Base-by-base conservation (phyloP, 37 sponge, comb jelly and placozoan genomes). In the Diacarnus erythraeanus region DNA sequence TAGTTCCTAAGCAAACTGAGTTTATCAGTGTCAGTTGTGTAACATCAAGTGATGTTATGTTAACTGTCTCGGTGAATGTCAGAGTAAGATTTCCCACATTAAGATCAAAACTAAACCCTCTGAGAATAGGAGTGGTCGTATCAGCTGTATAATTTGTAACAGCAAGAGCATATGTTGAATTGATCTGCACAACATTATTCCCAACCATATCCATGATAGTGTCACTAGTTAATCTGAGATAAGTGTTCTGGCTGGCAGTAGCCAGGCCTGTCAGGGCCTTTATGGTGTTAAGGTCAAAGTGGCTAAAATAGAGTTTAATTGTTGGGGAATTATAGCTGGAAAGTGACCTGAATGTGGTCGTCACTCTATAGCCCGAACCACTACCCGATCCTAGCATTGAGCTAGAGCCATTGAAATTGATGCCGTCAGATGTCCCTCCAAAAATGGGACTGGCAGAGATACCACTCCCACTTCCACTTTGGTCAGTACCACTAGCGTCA, bases 1-100 rank as follows among this genome's bases (percentile, higher is more conserved):
- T 68, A 25, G 69, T 69, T 38, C 83, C 77, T 30, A 12, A 41
- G 36, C 81, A 70, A n/a, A 71, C 59, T 18, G 39, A 0, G 64
- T 51, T 74, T 27, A 78, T 58, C 34, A 87, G 38, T 20, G 86
- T 87, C 57, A 96, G 31, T 44, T 92, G 88, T 38, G 93, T 88
- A 0, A 89, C 83, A 69, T 89, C 83, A 3, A 96, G 78, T 64
- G 93, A 87, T 18, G 86, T 58, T n/a, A 92, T 86, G 69, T 96
- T 90, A 10, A 96, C 77, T 39, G 96, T 96, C 59, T 96, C 96
- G 66, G 88, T 82, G 73, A 96, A 96, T 3, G 93, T 96, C 12
- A 96, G 44, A n/a, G 87, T 89, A 42, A 96, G 75, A 23, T 90
- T 80, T 20, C 96, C 93, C 68, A 59, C 21, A 60, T 96, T 79